Percentiles rank a stretch among this genome's conserved stretches.
Evolutionary conservation across 2,888 invertebrate species (phyloP).

Genomic region (Zelleria hepariella): DNA sequence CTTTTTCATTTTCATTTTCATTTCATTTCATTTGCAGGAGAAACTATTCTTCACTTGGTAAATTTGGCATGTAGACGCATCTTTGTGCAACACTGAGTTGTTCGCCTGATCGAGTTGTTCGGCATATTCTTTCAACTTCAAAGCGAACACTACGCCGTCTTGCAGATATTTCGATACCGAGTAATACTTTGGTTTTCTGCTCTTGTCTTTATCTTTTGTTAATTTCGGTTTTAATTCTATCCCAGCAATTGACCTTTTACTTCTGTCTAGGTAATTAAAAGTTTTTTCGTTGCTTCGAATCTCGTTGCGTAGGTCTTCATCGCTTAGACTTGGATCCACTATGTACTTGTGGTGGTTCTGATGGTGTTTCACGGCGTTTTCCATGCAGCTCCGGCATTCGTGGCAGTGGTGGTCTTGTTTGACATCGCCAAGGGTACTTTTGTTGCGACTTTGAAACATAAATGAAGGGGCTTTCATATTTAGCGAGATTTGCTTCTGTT

Average conservation of each 20-base stretch:
- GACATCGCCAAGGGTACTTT: neutral
- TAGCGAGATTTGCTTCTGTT: neutral
- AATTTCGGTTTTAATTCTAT: neutral
- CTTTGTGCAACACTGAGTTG: conserved; percentile 12
- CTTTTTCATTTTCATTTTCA: too few species aligned
- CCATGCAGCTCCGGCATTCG: neutral
- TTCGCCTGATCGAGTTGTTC: conserved; percentile 9
- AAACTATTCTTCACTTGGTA: conserved; percentile 39
- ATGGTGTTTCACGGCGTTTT: neutral
- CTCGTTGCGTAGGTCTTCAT: neutral
- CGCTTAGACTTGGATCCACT: neutral
- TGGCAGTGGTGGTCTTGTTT: neutral
- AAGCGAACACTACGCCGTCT: conserved; percentile 35
- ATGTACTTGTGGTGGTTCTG: neutral
- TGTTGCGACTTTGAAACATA: neutral
- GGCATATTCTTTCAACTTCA: conserved; percentile 39
- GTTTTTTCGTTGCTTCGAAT: neutral
- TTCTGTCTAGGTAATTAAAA: neutral
- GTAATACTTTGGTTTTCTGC: neutral
- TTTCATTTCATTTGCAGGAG: too few species aligned
- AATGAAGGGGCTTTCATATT: neutral
- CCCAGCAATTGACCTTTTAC: neutral
- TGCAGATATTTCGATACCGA: conserved; percentile 41
- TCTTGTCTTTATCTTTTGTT: neutral
- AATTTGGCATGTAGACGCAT: conserved; percentile 29